Base-by-base conservation (phyloP, 1,140 invertebrate genomes). In the Drosophila albomicans region DNA sequence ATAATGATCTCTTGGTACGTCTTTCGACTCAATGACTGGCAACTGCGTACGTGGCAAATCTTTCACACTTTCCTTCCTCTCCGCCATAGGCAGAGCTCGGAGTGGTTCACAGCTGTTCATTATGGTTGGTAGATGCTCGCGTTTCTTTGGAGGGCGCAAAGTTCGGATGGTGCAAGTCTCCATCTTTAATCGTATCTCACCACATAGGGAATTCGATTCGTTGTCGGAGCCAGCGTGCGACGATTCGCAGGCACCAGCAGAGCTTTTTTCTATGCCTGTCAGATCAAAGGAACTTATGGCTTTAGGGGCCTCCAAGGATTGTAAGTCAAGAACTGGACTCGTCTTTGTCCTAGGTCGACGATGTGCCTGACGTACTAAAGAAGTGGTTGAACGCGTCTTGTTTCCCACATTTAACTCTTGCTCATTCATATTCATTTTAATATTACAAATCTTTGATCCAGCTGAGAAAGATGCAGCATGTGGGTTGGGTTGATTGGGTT, bases 171-270 rank as follows among this genome's bases (percentile, higher is more conserved):
- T 62, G 15, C 64, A 68, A 2, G 74, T 51, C 41, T 88, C 84
- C 28, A 88, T 5, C n/a, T 78, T 75, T 6, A 80, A 78, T 13
- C 72, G 72, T 4, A 88, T 79, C n/a, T 82, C 82, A 7, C 65
- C 54, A 11, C 68, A 15, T 1, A 68, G 72, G 5, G 56, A 72
- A 1, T 3, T 20, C 3, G 45, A 5, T 51, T 78, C 75, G 7
- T 75, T 58, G 1, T 85, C 82, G 2, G 70, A 75, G 2, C 13
- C 75, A 0, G 75, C 68, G 46, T 70, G 72, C 0, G 30, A 8
- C 1, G 6, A 15, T 2, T 11, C 51, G n/a, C 15, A 5, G 13
- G 54, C 48, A n/a, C 7, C 15, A 8, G 35, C 3, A 0, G 6
- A 25, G 11, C 15, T 15, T 1, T 30, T 56, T 3, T 46, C 49